Evolutionary conservation across 2,888 invertebrate species (phyloP), one percentile per base, ranked within the genome.

Genomic region (Dryobota labecula): DNA sequence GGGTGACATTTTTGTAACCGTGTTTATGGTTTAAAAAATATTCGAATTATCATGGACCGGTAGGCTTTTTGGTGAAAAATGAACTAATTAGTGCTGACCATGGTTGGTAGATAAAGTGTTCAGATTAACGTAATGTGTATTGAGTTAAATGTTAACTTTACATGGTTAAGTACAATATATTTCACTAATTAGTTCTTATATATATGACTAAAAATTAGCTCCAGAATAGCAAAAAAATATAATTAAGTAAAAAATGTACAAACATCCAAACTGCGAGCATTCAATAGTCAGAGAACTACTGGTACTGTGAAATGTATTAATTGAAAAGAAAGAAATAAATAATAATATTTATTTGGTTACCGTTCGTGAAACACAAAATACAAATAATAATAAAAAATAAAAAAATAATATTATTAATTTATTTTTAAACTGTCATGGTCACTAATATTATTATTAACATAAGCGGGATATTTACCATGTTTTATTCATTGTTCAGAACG

Each of bases 11-110:
- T 76, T 70, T 62, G 60, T 77, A 71, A 76, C 76, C 78, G 72
- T 82, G 84, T 80, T 84, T 73, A 82, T 82, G 80, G 81, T 84
- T 51, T 51, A 78, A 85, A 84, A 80, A 81, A 84, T 79, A 84
- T 72, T 82, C 72, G 79, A 80, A 78, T 84, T 87, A 83, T 83
- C 76, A 82, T 65, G 70, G 67, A 33, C 56, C 38, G 66, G 63
- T 65, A 58, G 58, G 69, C 49, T 73, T 79, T 73, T 36, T 49
- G 57, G 64, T 73, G 53, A 73, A 66, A 67, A 73, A 71, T 68
- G 60, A 20, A 63, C 62, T 85, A 76, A 85, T 84, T 85, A 80
- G 74, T 64, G 57, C 61, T 71, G 73, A 72, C 70, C 61, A 63
- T 66, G 62, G 61, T 54, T 67, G 57, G 58, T 62, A 72, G 78